Percentiles rank a stretch among this genome's conserved stretches.
Evolutionary conservation across 2,797 vertebrate genomes (phyloP).

Genomic region (Antrozous pallidus): DNA sequence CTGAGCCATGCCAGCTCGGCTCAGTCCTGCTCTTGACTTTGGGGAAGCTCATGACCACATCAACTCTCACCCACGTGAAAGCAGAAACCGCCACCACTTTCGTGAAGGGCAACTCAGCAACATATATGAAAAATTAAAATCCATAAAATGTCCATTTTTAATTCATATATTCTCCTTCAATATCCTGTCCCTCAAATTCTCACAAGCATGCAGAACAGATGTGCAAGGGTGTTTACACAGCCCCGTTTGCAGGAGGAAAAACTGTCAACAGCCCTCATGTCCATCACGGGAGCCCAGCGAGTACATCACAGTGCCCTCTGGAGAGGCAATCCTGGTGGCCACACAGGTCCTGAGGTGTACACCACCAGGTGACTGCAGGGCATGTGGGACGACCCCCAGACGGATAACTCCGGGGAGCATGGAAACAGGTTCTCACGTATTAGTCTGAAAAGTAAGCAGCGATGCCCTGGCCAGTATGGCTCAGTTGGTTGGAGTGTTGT

Average conservation of each 20-base stretch:
- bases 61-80: not conserved
- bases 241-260: not conserved
- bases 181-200: not conserved
- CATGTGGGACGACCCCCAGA: fast-evolving
- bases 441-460: not conserved
- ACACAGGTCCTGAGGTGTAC: fast-evolving
- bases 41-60: not conserved
- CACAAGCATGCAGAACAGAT: not conserved
- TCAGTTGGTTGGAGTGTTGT: not conserved
- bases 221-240: not conserved
- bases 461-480: not conserved
- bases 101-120: not conserved
- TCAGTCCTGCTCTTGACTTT: not conserved
- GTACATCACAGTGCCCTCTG: not conserved
- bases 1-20: too few relatives aligned
- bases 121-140: not conserved
- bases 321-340: not conserved
- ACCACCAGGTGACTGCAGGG: not conserved
- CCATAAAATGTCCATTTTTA: not conserved
- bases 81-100: not conserved
- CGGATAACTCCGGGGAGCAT: not conserved
- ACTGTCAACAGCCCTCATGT: not conserved
- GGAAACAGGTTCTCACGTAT: not conserved
- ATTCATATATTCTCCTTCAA: not conserved
- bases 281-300: not conserved